Conservation (phyloP, 1,140 invertebrate genomes). For the Cotesia vestalis region DNA sequence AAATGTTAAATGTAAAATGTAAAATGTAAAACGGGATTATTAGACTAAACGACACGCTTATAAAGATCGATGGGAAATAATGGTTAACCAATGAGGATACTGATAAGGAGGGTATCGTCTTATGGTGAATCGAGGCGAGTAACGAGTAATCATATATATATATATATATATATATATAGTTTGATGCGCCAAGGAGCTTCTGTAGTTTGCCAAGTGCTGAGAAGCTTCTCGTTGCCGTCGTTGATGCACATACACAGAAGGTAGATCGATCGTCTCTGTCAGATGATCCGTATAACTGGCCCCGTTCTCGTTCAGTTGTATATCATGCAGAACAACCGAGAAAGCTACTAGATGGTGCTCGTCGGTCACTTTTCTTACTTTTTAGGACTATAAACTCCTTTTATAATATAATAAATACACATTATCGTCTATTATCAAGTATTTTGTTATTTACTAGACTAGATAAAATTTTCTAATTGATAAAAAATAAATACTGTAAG, state of each 20-base stretch:
- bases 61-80: constrained; percentile 23
- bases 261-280: constrained; percentile 42
- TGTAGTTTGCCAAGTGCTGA: constrained; percentile 27
- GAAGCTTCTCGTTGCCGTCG: constrained; percentile 32
- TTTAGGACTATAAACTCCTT: no score
- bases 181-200: constrained; percentile 37
- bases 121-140: constrained; percentile 35
- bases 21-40: neutral
- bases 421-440: no score
- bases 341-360: constrained; percentile 8
- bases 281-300: constrained; percentile 45
- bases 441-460: no score
- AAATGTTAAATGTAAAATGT: neutral
- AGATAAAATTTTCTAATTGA: neutral
- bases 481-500: neutral
- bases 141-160: constrained; percentile 31
- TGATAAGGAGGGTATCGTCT: constrained; percentile 26
- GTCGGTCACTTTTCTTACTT: no score
- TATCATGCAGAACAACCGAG: constrained; percentile 29
- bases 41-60: constrained; percentile 13
- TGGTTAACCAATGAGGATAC: neutral
- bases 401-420: no score
- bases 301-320: constrained; percentile 38
- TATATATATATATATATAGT: constrained; percentile 13
- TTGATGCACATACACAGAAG: neutral